Evolutionary conservation across 2,888 invertebrate species (phyloP).

Genomic region (Dryomyza anilis): DNA sequence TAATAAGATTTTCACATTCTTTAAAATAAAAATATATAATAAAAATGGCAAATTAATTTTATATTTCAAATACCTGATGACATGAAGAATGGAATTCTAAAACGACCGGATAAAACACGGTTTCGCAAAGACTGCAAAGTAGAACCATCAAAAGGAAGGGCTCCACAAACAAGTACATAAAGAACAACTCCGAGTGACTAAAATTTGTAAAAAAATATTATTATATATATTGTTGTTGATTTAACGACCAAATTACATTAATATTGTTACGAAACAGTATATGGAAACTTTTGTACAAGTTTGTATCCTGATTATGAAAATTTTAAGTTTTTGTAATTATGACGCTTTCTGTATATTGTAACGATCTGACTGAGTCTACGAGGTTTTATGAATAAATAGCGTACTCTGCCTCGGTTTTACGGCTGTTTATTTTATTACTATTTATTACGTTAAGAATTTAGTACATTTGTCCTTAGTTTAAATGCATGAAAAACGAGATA

Average conservation of each 20-base stretch:
- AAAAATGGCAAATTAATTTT: neutral
- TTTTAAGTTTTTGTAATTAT: too few relatives aligned
- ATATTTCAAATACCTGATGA: slow-evolving; percentile 74
- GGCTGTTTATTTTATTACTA: too few relatives aligned
- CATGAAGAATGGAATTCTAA: slow-evolving; percentile 98
- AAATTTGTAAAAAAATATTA: slow-evolving; percentile 21
- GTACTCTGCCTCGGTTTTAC: too few relatives aligned
- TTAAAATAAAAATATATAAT: slow-evolving; percentile 38
- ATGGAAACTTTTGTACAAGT: too few relatives aligned
- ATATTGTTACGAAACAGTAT: slow-evolving; percentile 43
- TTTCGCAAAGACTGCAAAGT: slow-evolving; percentile 89
- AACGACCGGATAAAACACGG: slow-evolving; percentile 91
- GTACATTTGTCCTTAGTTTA: too few relatives aligned
- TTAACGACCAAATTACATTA: neutral
- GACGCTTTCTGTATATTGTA: too few relatives aligned
- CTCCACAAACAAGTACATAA: slow-evolving; percentile 94
- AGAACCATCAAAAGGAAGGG: slow-evolving; percentile 94
- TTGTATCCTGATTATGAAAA: too few relatives aligned
- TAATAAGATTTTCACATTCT: slow-evolving; percentile 94
- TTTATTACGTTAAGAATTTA: too few relatives aligned
- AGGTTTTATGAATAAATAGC: too few relatives aligned
- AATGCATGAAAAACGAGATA: too few relatives aligned
- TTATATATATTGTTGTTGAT: neutral
- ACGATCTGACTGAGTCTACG: too few relatives aligned
- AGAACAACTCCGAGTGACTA: slow-evolving; percentile 96